Evolutionary conservation across 2,888 invertebrate species (phyloP), one percentile per base, ranked within the genome.

Genomic region (Entomobrya multifasciata): DNA sequence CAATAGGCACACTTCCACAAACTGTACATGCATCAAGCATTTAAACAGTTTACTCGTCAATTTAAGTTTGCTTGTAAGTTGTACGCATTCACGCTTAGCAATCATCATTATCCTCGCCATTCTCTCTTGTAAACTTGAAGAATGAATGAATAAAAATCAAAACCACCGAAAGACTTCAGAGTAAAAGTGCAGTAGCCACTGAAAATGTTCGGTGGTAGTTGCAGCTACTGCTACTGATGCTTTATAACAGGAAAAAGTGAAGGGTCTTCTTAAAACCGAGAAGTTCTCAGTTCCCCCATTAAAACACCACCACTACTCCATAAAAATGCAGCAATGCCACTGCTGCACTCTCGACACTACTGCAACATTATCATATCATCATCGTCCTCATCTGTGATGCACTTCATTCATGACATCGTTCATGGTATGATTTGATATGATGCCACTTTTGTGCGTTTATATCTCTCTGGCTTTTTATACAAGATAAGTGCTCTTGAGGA

Each of bases 401-500:
- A 65, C 65, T 65, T 65, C 41, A 65, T 65, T 65, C 36, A 65
- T 65, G 20, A 8, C 2, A 13, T 15, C 5, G 5, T 8, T 6
- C 36, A 36, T 36, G 36, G 36, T 36, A 60, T 30, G 25, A 13
- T 60, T 15, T 6, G 25, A 27, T 57, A 20, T 65, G 65, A 13
- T 30, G 30, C 30, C 13, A 60, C 60, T 60, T 3, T 36, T 41
- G 67, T 25, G 25, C 25, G n/a, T 15, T 2, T n/a, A 72, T 49
- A 22, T 72, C 22, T 4, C 44, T 72, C 25, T 72, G 47, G 47
- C 44, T 13, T 49, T 72, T 72, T 72, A 49, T 49, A 72, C 70
- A 72, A 47, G 70, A 67, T 22, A 72, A 82, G 82, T 20, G 82
- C 82, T 62, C 82, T 81, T 27, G 55, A 36, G 47, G 20, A 44